Base-by-base conservation (phyloP, 2,113 vertebrate genomes). In the Nematolebias whitei region DNA sequence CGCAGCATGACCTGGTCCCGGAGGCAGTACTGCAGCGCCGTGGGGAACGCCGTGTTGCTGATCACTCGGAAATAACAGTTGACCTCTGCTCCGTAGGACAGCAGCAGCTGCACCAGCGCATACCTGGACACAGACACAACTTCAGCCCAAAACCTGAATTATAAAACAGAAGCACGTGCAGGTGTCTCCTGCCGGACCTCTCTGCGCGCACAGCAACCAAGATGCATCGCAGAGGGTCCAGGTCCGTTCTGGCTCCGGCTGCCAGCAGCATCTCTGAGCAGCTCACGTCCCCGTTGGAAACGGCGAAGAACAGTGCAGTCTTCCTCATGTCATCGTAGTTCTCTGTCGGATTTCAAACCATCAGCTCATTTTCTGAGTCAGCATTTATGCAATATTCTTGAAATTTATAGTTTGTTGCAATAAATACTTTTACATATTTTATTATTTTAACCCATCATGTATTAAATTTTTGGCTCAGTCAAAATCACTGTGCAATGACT, bases 41-140 rank as follows among this genome's bases (percentile, higher is more conserved):
- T 94, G 65, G 94, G 94, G 71, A 97, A 97, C 50, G 83, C 66
- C 0, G 90, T 95, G 67, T 96, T 91, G 50, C 88, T 94, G 62
- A 96, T 81, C 14, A 85, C 82, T 64, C 91, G 93, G 62, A 97
- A 97, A 74, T 93, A 95, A 73, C 95, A 95, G 63, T 95, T 97
- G 63, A 95, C 94, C 0, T 96, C 91, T 1, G 94, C 94, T 51
- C 93, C 92, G 0, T 93, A 81, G 10, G 86, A 91, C 0, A 97
- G 90, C 15, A 97, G 90, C 69, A 95, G 77, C 47, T 88, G 80
- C 72, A 95, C 93, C 41, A 95, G 82, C 81, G 95, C 95, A 11
- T 94, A 90, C 57, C 90, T 95, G 29, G 1, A 43, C 23, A 49
- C 16, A 71, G 44, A 32, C 12, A 24, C 59, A 18, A 19, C 19